Base-by-base conservation (phyloP, 2,797 vertebrate genomes). In the Pangasius larnaudii region DNA sequence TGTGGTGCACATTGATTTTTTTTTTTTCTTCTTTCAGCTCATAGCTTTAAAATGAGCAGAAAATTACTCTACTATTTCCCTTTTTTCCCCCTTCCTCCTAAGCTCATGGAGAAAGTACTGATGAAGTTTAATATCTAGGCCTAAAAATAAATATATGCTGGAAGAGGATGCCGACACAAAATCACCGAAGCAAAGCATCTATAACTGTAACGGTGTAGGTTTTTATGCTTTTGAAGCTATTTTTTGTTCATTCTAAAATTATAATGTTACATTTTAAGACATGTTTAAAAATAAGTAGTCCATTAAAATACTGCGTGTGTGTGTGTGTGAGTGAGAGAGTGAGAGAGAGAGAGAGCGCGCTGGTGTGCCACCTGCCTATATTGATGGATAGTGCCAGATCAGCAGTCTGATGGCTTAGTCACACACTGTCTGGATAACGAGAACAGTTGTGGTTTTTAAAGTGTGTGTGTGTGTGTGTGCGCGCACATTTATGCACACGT, bases 351-450 rank as follows among this genome's bases (percentile, higher is more conserved):
- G 30, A 16, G 36, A 10, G 14, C 5, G 27, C 1, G 27, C 13
- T 65, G n/a, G 49, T 69, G 81, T 9, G 51, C 30, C 80, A 63
- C 58, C 56, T 86, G 42, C 88, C 69, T 86, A 61, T 83, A 84
- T 0, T 11, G 49, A 79, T 80, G 65, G 75, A 84, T 63, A 61
- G 1, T 22, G 86, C 82, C 27, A 71, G 74, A 56, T 90, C 87
- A 88, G 90, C 89, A 89, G 84, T 91, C 86, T 91, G 84, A 74
- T 71, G 75, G 83, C 84, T 88, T 90, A 77, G 84, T 80, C 53
- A 77, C 71, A 82, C 58, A 65, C n/a, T 77, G 83, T 67, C 46
- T 85, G 75, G 75, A 78, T 83, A 89, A 81, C 53, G 36, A 67
- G 83, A 86, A 69, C 88, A 89, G 87, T 89, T 89, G 78, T 87